These are phyloP conservation scores for Pogonus chalceus DNA, from an alignment of 1,140 invertebrate species.

Conservation along the genomic window DNA sequence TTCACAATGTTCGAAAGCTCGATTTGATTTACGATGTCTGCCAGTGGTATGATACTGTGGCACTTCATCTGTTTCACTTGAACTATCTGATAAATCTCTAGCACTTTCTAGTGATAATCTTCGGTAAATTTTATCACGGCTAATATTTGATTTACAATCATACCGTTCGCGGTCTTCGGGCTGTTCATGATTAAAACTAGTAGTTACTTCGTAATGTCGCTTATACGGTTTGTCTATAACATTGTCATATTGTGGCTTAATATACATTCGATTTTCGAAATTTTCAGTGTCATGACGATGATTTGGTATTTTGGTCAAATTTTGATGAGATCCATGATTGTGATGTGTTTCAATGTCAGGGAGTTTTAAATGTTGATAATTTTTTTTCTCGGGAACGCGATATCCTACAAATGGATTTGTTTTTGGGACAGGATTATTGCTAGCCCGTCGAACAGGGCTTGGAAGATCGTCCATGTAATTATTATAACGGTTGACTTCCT, in stretches of 20 bases:
- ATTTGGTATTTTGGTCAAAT: background rate
- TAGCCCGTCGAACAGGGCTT: slow-evolving; percentile 35
- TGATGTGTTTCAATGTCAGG: slow-evolving; percentile 19
- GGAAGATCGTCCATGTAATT: slow-evolving; percentile 32
- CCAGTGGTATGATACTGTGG: slow-evolving; percentile 38
- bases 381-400: slow-evolving; percentile 14
- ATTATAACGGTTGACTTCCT: slow-evolving; percentile 24
- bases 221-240: background rate
- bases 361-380: slow-evolving; percentile 2
- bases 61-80: slow-evolving; percentile 47
- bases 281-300: slow-evolving; percentile 28
- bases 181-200: slow-evolving; percentile 20
- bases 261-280: background rate
- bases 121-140: slow-evolving; percentile 39
- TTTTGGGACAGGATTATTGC: slow-evolving; percentile 39
- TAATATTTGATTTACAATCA: slow-evolving; percentile 22
- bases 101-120: slow-evolving; percentile 61
- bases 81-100: slow-evolving; percentile 56
- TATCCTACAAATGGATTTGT: slow-evolving; percentile 43
- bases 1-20: slow-evolving; percentile 42
- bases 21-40: slow-evolving; percentile 26
- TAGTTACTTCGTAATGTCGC: slow-evolving; percentile 9
- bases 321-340: slow-evolving; percentile 26
- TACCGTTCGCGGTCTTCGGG: slow-evolving; percentile 26
- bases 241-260: background rate